Evolutionary conservation across 1,140 invertebrate species (phyloP), one percentile per base, ranked within the genome.

Genomic region (Mactra quadrangularis): DNA sequence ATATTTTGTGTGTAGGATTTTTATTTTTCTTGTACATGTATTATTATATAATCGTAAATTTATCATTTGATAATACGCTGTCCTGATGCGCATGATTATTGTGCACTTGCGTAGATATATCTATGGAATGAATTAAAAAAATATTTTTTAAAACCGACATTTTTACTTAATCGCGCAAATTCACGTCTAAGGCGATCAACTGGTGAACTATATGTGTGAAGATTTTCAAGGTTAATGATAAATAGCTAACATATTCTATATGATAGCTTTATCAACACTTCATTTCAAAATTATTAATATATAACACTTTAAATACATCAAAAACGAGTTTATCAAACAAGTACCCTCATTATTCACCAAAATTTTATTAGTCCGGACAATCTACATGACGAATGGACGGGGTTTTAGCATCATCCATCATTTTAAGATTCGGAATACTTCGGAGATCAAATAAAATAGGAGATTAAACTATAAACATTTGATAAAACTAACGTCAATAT

Each of bases 391-490:
- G 59, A 22, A 75, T 45, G n/a, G 22, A 19, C 31, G 45, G 52
- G 53, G 9, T 35, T 31, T 38, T n/a, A 38, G 33, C 22, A 33
- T 62, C 17, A 60, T 75, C n/a, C 60, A 60, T 75, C 72, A 75
- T 75, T 22, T 27, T 19, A 15, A 27, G 45, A 60, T 60, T 53
- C 38, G 7, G 13, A 17, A 45, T 17, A 9, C 2, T 15, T 27
- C 72, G 6, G 15, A 45, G 33, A 75, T 75, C 72, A 60, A 60
- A 47, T 60, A 33, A 47, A 38, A 41, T 27, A 25, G 22, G 27
- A 60, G 72, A 75, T 75, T 33, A 75, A 59, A 22, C 53, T 59
- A 59, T 75, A 60, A 75, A 75, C 72, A 45, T n/a, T 45, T 45
- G 72, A 75, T 75, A 78, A 66, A 47, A 68, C 25, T 27, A 29